Evolutionary conservation across 53 echinoderm and acorn worm species (phyloP), one percentile per base, ranked within the genome.

Genomic region (Stichopus horrens): DNA sequence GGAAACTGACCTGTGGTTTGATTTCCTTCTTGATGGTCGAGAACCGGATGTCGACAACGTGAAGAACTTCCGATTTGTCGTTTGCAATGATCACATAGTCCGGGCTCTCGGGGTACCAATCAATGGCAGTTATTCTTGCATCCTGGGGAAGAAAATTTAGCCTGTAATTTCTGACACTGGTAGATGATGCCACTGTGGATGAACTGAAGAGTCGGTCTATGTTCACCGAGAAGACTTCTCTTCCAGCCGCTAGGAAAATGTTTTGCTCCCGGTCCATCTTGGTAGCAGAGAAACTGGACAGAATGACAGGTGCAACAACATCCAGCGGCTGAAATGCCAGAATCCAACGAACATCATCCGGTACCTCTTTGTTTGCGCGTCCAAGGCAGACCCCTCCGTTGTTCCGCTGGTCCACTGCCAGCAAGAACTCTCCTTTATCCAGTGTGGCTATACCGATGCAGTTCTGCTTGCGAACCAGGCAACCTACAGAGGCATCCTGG

Each of bases 281-380:
- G 9, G 87, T 74, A 8, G 74, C 87, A 5, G 87, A 87, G 74
- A 87, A 75, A 23, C 53, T 55, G 8, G 73, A 54, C 52, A 87
- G 20, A 57, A 87, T 23, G 14, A 87, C 87, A 0, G 87, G 74
- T 1, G 87, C 74, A n/a, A 87, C 74, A 5, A 74, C 74, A 53
- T 87, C 87, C 56, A 87, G 20, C 0, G 87, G 74, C n/a, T 87
- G 74, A 53, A 87, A 74, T 21, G 87, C 75, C n/a, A 74, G 75
- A 18, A 87, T 75, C 87, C 87, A 87, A 23, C 57, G 87, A 7
- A 87, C 23, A 9, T 87, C 75, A 51, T 87, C 74, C n/a, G 75
- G 54, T 9, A 16, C 21, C 21, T 75, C n/a, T 57, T 57, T 74
- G 5, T 87, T 74, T 11, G 74, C 75, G 9, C 87, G 52, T 0